phyloP scores from a whole-genome alignment of 2,888 invertebrate species.

The Onchidella celtica region DNA sequence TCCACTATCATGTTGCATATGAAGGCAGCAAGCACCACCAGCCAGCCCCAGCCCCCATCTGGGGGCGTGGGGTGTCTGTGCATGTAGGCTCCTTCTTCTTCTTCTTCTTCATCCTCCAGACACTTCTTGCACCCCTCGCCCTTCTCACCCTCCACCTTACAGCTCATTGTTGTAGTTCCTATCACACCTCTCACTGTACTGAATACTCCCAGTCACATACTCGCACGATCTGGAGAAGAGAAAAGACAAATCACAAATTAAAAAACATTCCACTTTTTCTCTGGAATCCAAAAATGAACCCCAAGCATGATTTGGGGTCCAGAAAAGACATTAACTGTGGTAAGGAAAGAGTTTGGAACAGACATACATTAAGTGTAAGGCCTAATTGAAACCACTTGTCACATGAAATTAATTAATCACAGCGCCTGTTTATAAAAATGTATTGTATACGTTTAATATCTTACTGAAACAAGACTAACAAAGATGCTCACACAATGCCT shows the following conservation, averaged over 20 bases:
- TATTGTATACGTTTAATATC: no score
- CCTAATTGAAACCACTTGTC: no score
- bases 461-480: no score
- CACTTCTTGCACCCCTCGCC: slow-evolving; percentile 53
- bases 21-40: slow-evolving; percentile 74
- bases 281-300: no score
- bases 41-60: slow-evolving; percentile 78
- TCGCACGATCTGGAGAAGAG: neutral
- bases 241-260: neutral
- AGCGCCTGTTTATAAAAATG: no score
- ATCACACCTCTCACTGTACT: neutral
- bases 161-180: slow-evolving; percentile 20
- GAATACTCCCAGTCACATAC: neutral
- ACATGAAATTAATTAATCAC: no score
- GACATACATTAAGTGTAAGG: no score
- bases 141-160: neutral
- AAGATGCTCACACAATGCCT: no score
- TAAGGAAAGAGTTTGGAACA: no score
- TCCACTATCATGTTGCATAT: slow-evolving; percentile 82
- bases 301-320: no score
- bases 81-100: slow-evolving; percentile 40
- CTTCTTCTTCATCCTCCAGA: slow-evolving; percentile 58
- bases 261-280: no score
- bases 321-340: no score
- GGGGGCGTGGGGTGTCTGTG: slow-evolving; percentile 54